Evolutionary conservation across 2,113 vertebrate species (phyloP).

Genomic region (Eclectus roratus): DNA sequence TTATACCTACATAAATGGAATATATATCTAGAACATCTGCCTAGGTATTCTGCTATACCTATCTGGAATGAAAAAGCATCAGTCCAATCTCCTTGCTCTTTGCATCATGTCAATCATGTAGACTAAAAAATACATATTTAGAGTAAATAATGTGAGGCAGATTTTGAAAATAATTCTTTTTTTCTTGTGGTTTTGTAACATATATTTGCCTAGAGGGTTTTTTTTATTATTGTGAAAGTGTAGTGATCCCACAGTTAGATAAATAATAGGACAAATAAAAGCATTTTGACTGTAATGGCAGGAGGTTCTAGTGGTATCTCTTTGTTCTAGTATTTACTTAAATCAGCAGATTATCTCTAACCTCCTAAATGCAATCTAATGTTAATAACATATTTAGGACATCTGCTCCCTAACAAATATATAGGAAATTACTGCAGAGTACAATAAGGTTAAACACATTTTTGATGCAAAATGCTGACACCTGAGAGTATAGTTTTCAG

Average conservation of each 20-base stretch:
- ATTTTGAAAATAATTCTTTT: not conserved
- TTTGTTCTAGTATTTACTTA: slow-evolving; percentile 10
- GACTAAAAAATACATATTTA: not conserved
- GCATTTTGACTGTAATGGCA: slow-evolving; percentile 41
- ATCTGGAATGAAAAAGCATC: not conserved
- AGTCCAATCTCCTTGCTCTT: not conserved
- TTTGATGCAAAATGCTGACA: slow-evolving; percentile 4
- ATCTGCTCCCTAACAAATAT: not conserved
- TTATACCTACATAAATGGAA: not conserved
- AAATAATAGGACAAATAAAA: slow-evolving; percentile 27
- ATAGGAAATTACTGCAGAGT: slow-evolving; percentile 3
- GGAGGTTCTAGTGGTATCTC: slow-evolving; percentile 12
- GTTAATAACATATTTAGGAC: slow-evolving; percentile 50
- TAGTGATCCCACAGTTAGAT: not conserved
- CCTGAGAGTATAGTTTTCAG: not conserved
- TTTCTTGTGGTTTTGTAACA: not conserved
- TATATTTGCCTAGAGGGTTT: not conserved
- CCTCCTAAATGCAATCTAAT: slow-evolving; percentile 43
- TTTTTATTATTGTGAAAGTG: not conserved
- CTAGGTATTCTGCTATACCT: not conserved
- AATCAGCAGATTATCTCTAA: slow-evolving; percentile 57
- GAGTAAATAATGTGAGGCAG: not conserved
- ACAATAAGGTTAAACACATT: not conserved
- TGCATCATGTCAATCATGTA: not conserved
- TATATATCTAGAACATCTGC: not conserved